Conservation (phyloP, 1,140 invertebrate species). For the Trichonephila clavata region DNA sequence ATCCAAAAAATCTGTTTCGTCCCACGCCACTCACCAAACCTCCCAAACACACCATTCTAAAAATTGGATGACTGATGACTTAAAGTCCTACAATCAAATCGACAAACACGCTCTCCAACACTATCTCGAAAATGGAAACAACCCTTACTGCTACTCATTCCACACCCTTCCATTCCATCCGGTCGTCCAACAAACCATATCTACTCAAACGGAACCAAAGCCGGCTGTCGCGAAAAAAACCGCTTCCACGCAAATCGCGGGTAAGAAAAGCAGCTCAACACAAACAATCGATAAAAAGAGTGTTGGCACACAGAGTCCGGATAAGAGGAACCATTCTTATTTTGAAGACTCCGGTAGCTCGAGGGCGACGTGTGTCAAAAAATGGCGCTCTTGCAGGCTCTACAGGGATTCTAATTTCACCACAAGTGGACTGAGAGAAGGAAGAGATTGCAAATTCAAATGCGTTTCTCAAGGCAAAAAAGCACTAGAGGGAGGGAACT, state of each 20-base stretch:
- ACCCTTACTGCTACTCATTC: neutral
- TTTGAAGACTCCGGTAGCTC: neutral
- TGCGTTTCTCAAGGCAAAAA: neutral
- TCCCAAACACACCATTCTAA: neutral
- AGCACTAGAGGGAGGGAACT: too few relatives aligned
- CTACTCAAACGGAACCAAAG: conserved; percentile 12
- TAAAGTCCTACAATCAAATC: neutral
- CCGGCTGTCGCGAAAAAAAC: neutral
- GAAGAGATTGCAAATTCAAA: neutral
- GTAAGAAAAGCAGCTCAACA: neutral
- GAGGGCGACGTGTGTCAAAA: neutral
- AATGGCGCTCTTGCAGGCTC: neutral
- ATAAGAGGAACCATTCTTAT: neutral
- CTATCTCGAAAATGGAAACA: neutral
- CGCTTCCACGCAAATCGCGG: neutral
- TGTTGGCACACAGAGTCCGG: neutral
- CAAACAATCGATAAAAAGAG: conserved; percentile 1
- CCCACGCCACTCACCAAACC: neutral
- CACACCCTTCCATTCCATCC: neutral
- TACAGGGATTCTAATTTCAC: neutral
- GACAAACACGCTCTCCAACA: neutral
- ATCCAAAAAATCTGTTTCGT: neutral
- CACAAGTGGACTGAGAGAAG: neutral
- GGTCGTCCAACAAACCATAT: neutral
- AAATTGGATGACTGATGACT: neutral